Evolutionary conservation across 2,888 invertebrate genomes (phyloP).

Genomic region (Geotrupes spiniger): DNA sequence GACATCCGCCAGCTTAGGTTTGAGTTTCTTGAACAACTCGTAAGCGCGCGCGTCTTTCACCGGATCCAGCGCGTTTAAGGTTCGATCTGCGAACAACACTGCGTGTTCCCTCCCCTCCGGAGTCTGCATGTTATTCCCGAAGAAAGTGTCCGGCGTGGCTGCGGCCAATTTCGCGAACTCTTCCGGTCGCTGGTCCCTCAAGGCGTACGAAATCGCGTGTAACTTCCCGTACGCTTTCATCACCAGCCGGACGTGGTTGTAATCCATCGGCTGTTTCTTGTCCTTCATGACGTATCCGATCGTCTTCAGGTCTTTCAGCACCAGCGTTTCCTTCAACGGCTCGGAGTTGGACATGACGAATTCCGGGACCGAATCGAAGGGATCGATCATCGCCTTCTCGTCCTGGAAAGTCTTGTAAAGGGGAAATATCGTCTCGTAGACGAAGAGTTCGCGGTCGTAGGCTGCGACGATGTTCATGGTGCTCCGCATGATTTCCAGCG

Average conservation of each 20-base stretch:
- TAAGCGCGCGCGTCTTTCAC: conserved; percentile 11
- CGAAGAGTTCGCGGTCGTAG: conserved; percentile 34
- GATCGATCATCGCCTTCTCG: conserved; percentile 20
- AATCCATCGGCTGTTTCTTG: conserved; percentile 30
- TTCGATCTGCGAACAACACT: conserved; percentile 8
- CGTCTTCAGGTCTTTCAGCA: conserved; percentile 34
- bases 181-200: conserved; percentile 31
- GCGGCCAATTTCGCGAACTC: conserved; percentile 15
- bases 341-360: conserved; percentile 23
- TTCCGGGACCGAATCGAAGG: conserved; percentile 25
- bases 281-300: conserved; percentile 31
- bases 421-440: conserved; percentile 34
- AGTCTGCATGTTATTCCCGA: conserved; percentile 1
- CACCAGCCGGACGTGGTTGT: conserved; percentile 33
- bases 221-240: conserved; percentile 35
- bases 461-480: conserved; percentile 28
- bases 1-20: conserved; percentile 9
- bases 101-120: conserved; percentile 22
- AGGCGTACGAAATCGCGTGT: conserved; percentile 37
- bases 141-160: background rate
- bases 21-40: conserved; percentile 17
- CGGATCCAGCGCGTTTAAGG: conserved; percentile 12
- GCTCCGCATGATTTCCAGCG: conserved; percentile 29
- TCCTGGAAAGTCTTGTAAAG: conserved; percentile 30
- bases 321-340: conserved; percentile 29